Base-by-base conservation (phyloP, 2,113 vertebrate species). In the Lamprotornis superbus region DNA sequence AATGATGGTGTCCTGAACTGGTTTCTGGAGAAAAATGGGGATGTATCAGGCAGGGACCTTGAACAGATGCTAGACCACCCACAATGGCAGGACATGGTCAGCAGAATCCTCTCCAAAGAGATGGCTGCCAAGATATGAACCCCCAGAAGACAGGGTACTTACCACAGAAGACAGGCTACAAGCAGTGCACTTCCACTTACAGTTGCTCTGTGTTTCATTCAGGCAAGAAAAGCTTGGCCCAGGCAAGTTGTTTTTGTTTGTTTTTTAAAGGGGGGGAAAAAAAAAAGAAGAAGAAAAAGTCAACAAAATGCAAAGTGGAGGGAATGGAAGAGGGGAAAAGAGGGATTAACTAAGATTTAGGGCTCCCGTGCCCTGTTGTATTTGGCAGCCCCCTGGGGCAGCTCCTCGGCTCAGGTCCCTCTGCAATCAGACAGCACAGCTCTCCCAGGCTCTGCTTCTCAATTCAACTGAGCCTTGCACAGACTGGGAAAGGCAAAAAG, bases 401-500 rank as follows among this genome's bases (percentile, higher is more conserved):
- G 30, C 28, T 81, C 44, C 76, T 90, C 19, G 0, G 2, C 56
- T 78, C 39, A 10, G 39, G 24, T 40, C 40, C 46, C 67, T 3
- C 8, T 2, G 6, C 0, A 1, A 91, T 46, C 8, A 6, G 65
- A 39, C 93, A 91, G 53, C 46, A 69, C 40, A 82, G 46, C 31
- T 91, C 74, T 95, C 70, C 77, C 89, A 92, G 57, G 53, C 78
- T 88, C 33, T 0, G 0, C 40, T 86, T 92, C 92, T 46, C 73
- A 53, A 2, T n/a, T 77, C 37, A 67, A 0, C 57, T 31, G 24
- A 65, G 60, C 59, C 71, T 92, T 63, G 30, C 42, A 42, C 30
- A 88, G 71, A 42, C n/a, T 91, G 57, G 92, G 79, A 80, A 94
- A 93, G 55, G 53, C 82, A 88, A 50, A 55, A 86, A 92, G 49